Evolutionary conservation across 2,888 invertebrate genomes (phyloP).

Genomic region (Drosophila ezoana): DNA sequence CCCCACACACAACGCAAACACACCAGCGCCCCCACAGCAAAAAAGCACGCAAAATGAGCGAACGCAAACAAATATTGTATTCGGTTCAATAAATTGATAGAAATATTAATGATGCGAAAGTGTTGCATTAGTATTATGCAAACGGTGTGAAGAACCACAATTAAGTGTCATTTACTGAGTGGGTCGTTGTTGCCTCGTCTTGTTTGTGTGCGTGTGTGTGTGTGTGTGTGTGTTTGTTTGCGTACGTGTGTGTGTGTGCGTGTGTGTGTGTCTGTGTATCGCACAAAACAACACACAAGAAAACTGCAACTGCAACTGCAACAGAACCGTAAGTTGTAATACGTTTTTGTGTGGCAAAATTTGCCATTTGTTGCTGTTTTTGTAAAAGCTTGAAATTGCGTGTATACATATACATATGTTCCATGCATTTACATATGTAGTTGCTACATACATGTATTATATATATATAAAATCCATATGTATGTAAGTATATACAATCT

Average conservation of each 20-base stretch:
- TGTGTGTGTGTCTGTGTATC: slow-evolving; percentile 18
- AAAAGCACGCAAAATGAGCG: slow-evolving; percentile 55
- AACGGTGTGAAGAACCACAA: slow-evolving; percentile 41
- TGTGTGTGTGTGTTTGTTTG: slow-evolving; percentile 30
- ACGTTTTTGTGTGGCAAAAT: slow-evolving; percentile 24
- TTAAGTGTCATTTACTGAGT: slow-evolving; percentile 35
- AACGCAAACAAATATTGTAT: slow-evolving; percentile 51
- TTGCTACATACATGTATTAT: slow-evolving; percentile 1
- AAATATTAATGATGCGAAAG: slow-evolving; percentile 46
- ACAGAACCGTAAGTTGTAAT: slow-evolving; percentile 53
- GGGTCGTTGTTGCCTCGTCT: slow-evolving; percentile 28
- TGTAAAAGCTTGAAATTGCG: slow-evolving; percentile 1
- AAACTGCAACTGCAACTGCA: slow-evolving; percentile 45
- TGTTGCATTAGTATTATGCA: slow-evolving; percentile 37
- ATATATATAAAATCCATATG: slow-evolving; percentile 1
- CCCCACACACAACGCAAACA: slow-evolving; percentile 41
- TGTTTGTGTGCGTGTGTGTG: slow-evolving; percentile 19
- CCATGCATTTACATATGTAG: slow-evolving; percentile 6
- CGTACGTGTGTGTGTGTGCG: slow-evolving; percentile 11
- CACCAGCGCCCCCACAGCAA: slow-evolving; percentile 30
- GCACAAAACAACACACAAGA: slow-evolving; percentile 48
- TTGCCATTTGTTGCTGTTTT: slow-evolving; percentile 22
- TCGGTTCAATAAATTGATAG: slow-evolving; percentile 40
- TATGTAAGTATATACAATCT: slow-evolving; percentile 3
- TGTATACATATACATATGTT: slow-evolving; percentile 6